These are phyloP conservation scores for Ornithorhynchus anatinus DNA, from an alignment of 2,113 vertebrate species.

Conservation along the genomic window DNA sequence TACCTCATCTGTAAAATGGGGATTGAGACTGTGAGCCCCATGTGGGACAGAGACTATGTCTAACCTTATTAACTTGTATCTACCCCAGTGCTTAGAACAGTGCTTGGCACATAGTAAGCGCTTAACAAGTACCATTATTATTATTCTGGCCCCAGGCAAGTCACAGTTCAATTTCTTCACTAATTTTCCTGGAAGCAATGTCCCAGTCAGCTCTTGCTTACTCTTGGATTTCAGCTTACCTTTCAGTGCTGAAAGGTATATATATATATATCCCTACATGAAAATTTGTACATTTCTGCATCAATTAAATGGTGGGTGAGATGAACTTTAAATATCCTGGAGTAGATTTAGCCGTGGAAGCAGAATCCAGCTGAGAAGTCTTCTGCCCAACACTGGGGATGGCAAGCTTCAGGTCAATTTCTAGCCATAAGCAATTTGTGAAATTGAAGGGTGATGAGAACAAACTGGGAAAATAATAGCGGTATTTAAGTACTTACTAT, in stretches of 20 bases:
- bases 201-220: neutral
- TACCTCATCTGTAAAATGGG: too few species aligned
- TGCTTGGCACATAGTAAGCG: too few species aligned
- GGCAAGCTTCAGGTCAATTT: neutral
- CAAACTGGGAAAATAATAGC: neutral
- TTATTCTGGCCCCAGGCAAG: too few species aligned
- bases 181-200: too few species aligned
- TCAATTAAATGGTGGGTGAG: slow-evolving; percentile 26
- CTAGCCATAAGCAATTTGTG: slow-evolving; percentile 29
- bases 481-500: too few species aligned
- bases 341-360: slow-evolving; percentile 1
- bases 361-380: neutral
- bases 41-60: too few species aligned
- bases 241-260: neutral
- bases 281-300: neutral
- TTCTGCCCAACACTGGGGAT: neutral
- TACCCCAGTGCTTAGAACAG: too few species aligned
- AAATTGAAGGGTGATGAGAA: slow-evolving; percentile 21
- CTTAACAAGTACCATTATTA: too few species aligned
- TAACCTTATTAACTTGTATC: too few species aligned
- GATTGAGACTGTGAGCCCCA: too few species aligned
- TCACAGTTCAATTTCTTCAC: too few species aligned
- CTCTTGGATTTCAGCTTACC: neutral
- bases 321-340: slow-evolving; percentile 19
- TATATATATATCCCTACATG: neutral